These are phyloP conservation scores for Lithosia quadra DNA, from an alignment of 2,888 invertebrate species.

Conservation along the genomic window DNA sequence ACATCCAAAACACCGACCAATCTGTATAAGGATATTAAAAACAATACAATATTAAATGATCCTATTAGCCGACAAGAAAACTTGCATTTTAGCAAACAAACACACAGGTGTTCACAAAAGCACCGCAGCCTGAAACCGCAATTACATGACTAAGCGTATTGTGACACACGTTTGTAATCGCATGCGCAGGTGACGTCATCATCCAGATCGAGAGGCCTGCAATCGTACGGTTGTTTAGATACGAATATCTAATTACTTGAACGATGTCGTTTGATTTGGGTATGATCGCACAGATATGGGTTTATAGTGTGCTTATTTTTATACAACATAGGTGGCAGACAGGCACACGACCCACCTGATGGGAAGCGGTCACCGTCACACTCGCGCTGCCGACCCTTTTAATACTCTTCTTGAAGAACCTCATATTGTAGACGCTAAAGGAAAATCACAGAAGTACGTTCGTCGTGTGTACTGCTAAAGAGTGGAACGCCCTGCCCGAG, in stretches of 20 bases:
- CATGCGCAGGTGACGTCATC: slow-evolving; percentile 53
- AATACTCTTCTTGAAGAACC: too few species aligned
- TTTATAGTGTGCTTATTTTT: neutral
- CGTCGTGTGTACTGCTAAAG: too few species aligned
- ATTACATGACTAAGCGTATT: slow-evolving; percentile 54
- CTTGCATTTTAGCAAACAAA: slow-evolving; percentile 24
- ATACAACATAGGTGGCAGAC: too few species aligned
- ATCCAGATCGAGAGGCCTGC: slow-evolving; percentile 48
- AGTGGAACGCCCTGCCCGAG: too few species aligned
- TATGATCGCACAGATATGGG: slow-evolving; percentile 22
- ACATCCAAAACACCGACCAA: neutral
- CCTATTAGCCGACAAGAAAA: slow-evolving; percentile 7
- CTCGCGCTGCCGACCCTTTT: too few species aligned
- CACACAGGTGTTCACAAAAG: slow-evolving; percentile 48
- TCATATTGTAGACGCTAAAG: too few species aligned
- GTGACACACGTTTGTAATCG: slow-evolving; percentile 43
- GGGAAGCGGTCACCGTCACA: too few species aligned
- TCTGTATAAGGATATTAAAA: slow-evolving; percentile 7
- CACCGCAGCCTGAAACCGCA: slow-evolving; percentile 41
- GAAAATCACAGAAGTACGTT: too few species aligned
- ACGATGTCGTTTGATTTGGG: slow-evolving; percentile 35
- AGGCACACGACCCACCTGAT: too few species aligned
- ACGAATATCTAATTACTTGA: slow-evolving; percentile 46
- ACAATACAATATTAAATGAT: neutral
- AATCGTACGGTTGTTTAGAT: slow-evolving; percentile 41